A percentile compares a stretch with the other conserved stretches of the same genome.
Evolutionary conservation across 2,113 vertebrate genomes (phyloP).

Genomic region (Catagonus wagneri): DNA sequence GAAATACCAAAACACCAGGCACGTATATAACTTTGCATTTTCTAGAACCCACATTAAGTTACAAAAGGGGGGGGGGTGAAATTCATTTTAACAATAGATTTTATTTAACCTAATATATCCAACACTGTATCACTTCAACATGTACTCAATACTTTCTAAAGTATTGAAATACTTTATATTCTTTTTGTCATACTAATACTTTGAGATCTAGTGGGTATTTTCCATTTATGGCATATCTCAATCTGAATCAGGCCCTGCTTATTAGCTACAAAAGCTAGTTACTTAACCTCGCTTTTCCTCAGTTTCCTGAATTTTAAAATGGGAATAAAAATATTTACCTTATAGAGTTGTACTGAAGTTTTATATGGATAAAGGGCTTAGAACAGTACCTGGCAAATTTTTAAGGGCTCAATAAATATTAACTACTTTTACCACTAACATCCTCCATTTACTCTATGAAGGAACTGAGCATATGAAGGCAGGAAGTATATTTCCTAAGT

Average conservation of each 20-base stretch:
- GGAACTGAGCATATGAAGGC: conserved; percentile 34
- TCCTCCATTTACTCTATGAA: conserved; percentile 23
- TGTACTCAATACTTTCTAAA: background rate
- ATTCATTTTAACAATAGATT: conserved; percentile 45
- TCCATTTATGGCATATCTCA: background rate
- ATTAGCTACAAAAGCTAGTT: conserved; percentile 49
- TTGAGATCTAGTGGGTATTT: conserved; percentile 22
- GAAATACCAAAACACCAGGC: conserved; percentile 46
- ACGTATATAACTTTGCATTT: conserved; percentile 38
- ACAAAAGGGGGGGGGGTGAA: background rate
- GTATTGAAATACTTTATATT: conserved; percentile 22
- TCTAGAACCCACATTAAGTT: conserved; percentile 22
- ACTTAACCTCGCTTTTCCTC: conserved; percentile 38
- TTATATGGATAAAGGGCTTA: conserved; percentile 37
- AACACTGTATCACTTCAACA: conserved; percentile 24
- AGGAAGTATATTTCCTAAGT: conserved; percentile 20
- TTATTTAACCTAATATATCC: conserved; percentile 7
- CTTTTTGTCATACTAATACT: conserved; percentile 35
- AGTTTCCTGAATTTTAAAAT: conserved; percentile 51
- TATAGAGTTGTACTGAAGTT: background rate
- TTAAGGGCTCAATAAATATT: conserved; percentile 46
- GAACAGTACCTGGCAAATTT: conserved; percentile 47
- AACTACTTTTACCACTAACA: conserved; percentile 21
- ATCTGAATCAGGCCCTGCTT: background rate
- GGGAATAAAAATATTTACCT: background rate